phyloP scores from a whole-genome alignment of 1,140 invertebrate genomes.

The Leguminivora glycinivorella region DNA sequence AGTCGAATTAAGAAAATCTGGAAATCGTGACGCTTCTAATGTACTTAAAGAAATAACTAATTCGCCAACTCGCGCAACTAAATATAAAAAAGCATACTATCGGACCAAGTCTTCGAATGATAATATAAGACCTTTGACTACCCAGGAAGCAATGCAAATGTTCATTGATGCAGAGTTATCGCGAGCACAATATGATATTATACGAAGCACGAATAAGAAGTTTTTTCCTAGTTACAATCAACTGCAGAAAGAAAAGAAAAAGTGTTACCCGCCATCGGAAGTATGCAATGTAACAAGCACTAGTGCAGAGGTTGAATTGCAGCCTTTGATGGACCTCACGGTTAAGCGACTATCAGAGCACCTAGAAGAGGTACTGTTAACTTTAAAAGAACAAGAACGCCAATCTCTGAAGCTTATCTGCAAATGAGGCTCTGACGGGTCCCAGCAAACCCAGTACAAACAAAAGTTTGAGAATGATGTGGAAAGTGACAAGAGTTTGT shows the following conservation, averaged over 20 bases:
- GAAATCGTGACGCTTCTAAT: too few species aligned
- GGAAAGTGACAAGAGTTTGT: constrained; percentile 32
- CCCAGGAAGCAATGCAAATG: background rate
- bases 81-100: background rate
- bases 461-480: constrained; percentile 34
- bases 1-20: too few species aligned
- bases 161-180: constrained; percentile 23
- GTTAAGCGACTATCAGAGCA: background rate
- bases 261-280: constrained; percentile 41
- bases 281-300: background rate
- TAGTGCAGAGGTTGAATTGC: background rate
- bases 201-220: constrained; percentile 34
- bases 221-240: constrained; percentile 41
- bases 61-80: too few species aligned
- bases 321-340: background rate
- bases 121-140: too few species aligned
- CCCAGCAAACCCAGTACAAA: constrained; percentile 36
- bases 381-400: background rate
- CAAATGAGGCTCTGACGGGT: constrained; percentile 37
- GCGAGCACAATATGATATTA: constrained; percentile 27
- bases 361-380: background rate
- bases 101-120: too few species aligned
- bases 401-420: background rate
- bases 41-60: too few species aligned
- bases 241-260: constrained; percentile 24